Percentiles rank a stretch among this genome's conserved stretches.
These are phyloP conservation scores for Bostrychus sinensis DNA, from an alignment of 2,113 vertebrate species.

Conservation along the genomic window DNA sequence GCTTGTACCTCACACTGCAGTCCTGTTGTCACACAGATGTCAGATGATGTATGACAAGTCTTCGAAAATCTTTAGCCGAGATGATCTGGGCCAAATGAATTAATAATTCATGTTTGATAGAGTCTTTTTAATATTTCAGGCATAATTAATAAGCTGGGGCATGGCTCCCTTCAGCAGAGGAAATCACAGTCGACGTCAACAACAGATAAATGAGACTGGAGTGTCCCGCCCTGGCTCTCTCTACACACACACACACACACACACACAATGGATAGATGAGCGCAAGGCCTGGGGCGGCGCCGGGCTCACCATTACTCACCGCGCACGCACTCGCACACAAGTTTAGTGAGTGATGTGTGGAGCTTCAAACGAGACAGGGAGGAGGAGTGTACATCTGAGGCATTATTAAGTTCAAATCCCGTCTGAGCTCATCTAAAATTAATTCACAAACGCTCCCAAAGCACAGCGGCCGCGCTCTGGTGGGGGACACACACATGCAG, in stretches of 20 bases:
- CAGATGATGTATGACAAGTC: slow-evolving; percentile 72
- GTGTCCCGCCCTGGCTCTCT: slow-evolving; percentile 17
- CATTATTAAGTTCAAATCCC: slow-evolving; percentile 49
- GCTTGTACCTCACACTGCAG: slow-evolving; percentile 36
- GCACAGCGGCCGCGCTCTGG: slow-evolving; percentile 14
- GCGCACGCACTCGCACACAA: slow-evolving; percentile 24
- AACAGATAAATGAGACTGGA: slow-evolving; percentile 65
- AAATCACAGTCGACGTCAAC: slow-evolving; percentile 70
- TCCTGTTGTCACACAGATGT: slow-evolving; percentile 37
- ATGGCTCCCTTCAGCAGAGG: slow-evolving; percentile 57
- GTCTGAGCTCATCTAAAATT: slow-evolving; percentile 56
- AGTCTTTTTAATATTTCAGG: slow-evolving; percentile 81
- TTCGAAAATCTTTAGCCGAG: slow-evolving; percentile 72
- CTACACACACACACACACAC: slow-evolving; percentile 6
- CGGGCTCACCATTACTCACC: slow-evolving; percentile 54
- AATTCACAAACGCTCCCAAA: slow-evolving; percentile 39
- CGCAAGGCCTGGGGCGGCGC: slow-evolving; percentile 38
- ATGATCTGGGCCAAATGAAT: slow-evolving; percentile 76
- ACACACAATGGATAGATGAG: slow-evolving; percentile 32
- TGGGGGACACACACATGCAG: slow-evolving; percentile 18
- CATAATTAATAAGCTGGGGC: slow-evolving; percentile 78
- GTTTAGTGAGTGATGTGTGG: slow-evolving; percentile 43
- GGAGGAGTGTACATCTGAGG: slow-evolving; percentile 46
- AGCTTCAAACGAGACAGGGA: slow-evolving; percentile 30
- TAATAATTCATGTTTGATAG: slow-evolving; percentile 81